phyloP scores from a whole-genome alignment of 2,888 invertebrate species.

The Allacma fusca region DNA sequence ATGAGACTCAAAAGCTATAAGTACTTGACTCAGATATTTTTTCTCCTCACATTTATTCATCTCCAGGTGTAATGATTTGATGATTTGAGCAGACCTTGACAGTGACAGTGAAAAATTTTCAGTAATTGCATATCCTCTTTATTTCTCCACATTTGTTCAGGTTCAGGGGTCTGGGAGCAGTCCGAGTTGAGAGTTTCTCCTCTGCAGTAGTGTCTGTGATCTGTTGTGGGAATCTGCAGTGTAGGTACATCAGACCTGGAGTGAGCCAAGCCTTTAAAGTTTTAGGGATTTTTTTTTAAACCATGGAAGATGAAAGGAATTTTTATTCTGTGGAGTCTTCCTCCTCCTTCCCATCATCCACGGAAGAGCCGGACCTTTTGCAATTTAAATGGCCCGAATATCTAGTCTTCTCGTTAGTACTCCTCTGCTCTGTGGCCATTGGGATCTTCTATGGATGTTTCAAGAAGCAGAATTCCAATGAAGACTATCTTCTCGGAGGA shows the following conservation, averaged over 20 bases:
- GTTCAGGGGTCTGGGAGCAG: not conserved
- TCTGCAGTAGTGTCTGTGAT: not conserved
- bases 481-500: conserved; percentile 68
- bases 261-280: not conserved
- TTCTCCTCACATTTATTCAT: not conserved
- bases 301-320: not conserved
- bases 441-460: conserved; percentile 48
- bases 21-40: not conserved
- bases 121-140: not conserved
- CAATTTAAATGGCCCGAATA: conserved; percentile 73
- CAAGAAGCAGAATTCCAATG: conserved; percentile 38
- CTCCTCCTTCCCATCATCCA: not conserved
- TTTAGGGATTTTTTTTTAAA: not conserved
- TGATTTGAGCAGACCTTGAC: not conserved
- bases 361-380: not conserved
- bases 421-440: conserved; percentile 38
- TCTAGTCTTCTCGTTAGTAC: conserved; percentile 41
- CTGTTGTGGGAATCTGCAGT: too few species aligned
- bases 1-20: too few species aligned
- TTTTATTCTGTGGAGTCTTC: not conserved
- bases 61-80: conserved; percentile 1
- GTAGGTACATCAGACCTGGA: too few species aligned
- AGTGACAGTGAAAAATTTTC: not conserved
- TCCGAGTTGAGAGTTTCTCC: not conserved
- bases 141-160: not conserved